Evolutionary conservation across 2,888 invertebrate species (phyloP).

Genomic region (Pyrochroa serraticornis): DNA sequence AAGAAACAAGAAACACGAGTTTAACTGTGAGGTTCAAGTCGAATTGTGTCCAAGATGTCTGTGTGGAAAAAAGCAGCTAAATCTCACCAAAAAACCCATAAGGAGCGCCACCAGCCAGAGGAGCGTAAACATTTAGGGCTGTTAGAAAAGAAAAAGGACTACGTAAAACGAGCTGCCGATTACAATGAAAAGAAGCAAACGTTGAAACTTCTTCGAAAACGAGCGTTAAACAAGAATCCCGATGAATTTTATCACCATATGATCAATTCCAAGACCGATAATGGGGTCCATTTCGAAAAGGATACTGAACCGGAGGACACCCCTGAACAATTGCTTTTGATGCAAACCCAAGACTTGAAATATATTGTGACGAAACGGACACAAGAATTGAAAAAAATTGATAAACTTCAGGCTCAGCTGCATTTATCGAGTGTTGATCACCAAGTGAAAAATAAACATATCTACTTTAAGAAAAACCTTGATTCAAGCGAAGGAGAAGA

Average conservation of each 20-base stretch:
- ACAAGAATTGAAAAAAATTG: conserved; percentile 79
- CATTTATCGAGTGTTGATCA: conserved; percentile 82
- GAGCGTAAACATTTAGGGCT: conserved; percentile 77
- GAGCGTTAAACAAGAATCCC: conserved; percentile 91
- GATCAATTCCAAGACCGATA: conserved; percentile 81
- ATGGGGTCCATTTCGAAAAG: conserved; percentile 69
- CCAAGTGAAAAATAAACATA: conserved; percentile 74
- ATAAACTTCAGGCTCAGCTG: conserved; percentile 75
- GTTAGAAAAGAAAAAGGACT: conserved; percentile 90
- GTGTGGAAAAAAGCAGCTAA: conserved; percentile 90
- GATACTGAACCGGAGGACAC: conserved; percentile 76
- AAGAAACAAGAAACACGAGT: too few relatives aligned
- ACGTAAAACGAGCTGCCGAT: conserved; percentile 77
- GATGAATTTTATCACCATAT: conserved; percentile 99
- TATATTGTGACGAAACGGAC: conserved; percentile 87
- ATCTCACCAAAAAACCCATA: conserved; percentile 81
- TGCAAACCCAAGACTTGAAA: conserved; percentile 90
- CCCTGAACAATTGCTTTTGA: conserved; percentile 82
- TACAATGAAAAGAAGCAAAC: conserved; percentile 83
- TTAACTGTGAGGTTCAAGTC: too few relatives aligned
- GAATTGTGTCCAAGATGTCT: conserved; percentile 67
- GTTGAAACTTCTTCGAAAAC: conserved; percentile 78
- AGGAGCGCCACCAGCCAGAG: conserved; percentile 85
- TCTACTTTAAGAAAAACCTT: conserved; percentile 73
- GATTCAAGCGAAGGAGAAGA: conserved; percentile 65